These are phyloP conservation scores for Mesorhabditis spiculigera DNA, from an alignment of 2,888 invertebrate genomes.

Conservation along the genomic window DNA sequence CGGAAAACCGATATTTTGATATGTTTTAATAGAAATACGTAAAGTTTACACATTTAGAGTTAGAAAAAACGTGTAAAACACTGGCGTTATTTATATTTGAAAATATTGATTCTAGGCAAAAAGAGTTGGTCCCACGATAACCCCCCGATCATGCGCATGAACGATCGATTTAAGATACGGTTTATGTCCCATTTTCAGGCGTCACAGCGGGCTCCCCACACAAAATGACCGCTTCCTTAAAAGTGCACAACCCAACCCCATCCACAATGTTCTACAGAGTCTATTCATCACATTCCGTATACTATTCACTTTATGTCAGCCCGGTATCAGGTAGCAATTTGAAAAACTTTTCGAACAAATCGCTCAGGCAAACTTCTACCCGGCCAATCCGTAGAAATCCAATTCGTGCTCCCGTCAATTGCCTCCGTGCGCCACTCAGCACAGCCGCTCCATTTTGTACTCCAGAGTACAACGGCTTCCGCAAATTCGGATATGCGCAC, in stretches of 20 bases:
- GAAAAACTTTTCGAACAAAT: neutral
- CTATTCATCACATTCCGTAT: neutral
- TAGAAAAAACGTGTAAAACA: too few relatives aligned
- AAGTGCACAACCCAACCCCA: neutral
- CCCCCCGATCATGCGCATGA: too few relatives aligned
- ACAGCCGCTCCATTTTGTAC: neutral
- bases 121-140: too few relatives aligned
- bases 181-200: neutral
- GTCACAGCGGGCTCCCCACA: constrained; percentile 2
- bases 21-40: too few relatives aligned
- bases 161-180: too few relatives aligned
- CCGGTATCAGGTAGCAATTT: neutral
- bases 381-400: constrained; percentile 3
- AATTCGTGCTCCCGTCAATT: neutral
- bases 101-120: too few relatives aligned
- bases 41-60: too few relatives aligned
- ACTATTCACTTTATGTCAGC: constrained; percentile 6
- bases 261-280: neutral
- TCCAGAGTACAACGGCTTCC: neutral
- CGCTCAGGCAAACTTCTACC: neutral
- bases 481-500: neutral
- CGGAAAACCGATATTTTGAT: too few relatives aligned
- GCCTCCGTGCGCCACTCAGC: neutral
- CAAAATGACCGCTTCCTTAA: neutral
- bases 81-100: too few relatives aligned